Evolutionary conservation across 2,888 invertebrate genomes (phyloP).

Genomic region (Lutraria lutraria): DNA sequence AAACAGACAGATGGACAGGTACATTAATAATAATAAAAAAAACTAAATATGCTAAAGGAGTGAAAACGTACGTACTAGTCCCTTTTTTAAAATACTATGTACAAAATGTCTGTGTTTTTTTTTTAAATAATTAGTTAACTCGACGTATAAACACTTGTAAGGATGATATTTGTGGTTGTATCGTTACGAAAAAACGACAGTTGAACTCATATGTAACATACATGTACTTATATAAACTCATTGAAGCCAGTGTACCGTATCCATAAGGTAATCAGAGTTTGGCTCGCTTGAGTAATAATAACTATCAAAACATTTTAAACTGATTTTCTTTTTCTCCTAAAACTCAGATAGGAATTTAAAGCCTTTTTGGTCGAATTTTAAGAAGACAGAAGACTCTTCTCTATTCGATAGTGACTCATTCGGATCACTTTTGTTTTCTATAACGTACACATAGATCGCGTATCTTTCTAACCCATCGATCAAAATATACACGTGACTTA

Average conservation of each 20-base stretch:
- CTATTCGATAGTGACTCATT: slow-evolving; percentile 7
- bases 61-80: no score
- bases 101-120: no score
- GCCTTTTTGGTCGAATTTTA: background rate
- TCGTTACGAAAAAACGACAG: no score
- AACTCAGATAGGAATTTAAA: slow-evolving; percentile 4
- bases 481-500: background rate
- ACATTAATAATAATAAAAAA: no score
- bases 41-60: no score
- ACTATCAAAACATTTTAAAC: background rate
- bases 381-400: background rate
- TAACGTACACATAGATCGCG: background rate
- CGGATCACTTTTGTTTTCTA: slow-evolving; percentile 5
- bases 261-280: background rate
- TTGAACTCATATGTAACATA: no score
- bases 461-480: background rate
- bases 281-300: slow-evolving; percentile 8
- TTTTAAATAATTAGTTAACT: no score
- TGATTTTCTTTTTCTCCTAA: background rate
- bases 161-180: no score
- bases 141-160: no score
- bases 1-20: no score
- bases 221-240: background rate
- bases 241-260: background rate
- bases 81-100: no score